A percentile compares a stretch with the other conserved stretches of the same genome.
Evolutionary conservation across 2,888 invertebrate species (phyloP).

Genomic region (Euproctis similis): DNA sequence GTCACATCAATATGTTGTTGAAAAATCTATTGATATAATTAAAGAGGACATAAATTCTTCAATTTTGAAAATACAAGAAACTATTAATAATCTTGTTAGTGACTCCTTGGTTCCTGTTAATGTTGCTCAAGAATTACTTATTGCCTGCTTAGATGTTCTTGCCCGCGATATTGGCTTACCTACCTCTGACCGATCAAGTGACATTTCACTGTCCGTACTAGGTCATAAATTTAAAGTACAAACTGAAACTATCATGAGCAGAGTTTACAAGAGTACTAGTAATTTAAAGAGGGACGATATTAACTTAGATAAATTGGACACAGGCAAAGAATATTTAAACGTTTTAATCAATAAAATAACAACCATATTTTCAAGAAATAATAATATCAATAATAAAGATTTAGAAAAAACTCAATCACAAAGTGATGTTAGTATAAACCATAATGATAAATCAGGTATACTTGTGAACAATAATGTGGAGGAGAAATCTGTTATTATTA

Average conservation of each 20-base stretch:
- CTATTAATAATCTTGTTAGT: conserved; percentile 47
- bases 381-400: conserved; percentile 16
- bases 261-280: conserved; percentile 39
- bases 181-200: conserved; percentile 28
- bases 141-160: conserved; percentile 48
- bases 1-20: conserved; percentile 15
- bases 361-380: conserved; percentile 37
- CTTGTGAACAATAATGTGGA: conserved; percentile 18
- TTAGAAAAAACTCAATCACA: conserved; percentile 11
- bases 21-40: conserved; percentile 11
- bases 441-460: conserved; percentile 25
- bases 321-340: conserved; percentile 43
- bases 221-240: conserved; percentile 36
- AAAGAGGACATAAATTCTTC: conserved; percentile 39
- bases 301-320: conserved; percentile 25
- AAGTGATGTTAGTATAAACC: conserved; percentile 5
- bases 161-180: conserved; percentile 27
- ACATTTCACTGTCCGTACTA: conserved; percentile 18
- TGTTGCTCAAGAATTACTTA: conserved; percentile 48
- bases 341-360: conserved; percentile 50
- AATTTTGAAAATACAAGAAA: conserved; percentile 47
- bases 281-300: conserved; percentile 19
- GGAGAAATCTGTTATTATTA: conserved; percentile 38
- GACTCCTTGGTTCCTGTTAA: conserved; percentile 43
- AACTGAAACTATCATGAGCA: conserved; percentile 41